These are phyloP conservation scores for Peromyscus polionotus DNA, from an alignment of 2,113 vertebrate genomes.

Conservation along the genomic window DNA sequence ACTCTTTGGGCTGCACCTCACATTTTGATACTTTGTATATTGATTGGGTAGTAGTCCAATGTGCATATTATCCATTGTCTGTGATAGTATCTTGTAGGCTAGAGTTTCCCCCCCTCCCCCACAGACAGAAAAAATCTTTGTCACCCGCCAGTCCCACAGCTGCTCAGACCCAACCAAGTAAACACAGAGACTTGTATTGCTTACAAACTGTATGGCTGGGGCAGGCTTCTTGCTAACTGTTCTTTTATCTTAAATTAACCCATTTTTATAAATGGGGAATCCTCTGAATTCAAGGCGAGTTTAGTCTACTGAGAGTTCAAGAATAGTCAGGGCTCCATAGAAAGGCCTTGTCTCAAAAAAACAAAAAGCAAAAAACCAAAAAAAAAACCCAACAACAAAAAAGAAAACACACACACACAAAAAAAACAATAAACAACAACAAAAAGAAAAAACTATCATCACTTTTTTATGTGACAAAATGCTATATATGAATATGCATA, in stretches of 20 bases:
- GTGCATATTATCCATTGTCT: constrained; percentile 83
- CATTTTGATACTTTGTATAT: not conserved
- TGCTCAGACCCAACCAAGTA: no score
- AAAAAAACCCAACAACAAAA: not conserved
- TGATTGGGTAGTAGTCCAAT: not conserved
- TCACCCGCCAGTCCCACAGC: no score
- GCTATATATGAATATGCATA: not conserved
- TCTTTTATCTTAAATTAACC: no score
- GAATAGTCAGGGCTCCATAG: not conserved
- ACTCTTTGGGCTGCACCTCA: not conserved
- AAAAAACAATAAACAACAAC: not conserved
- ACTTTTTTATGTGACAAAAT: not conserved
- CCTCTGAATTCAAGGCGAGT: not conserved
- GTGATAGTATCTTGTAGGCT: no score
- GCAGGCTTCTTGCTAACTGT: no score
- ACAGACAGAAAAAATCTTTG: no score
- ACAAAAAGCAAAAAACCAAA: not conserved
- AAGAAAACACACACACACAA: no score
- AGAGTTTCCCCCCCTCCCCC: no score
- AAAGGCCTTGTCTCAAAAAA: not conserved
- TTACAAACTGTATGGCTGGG: no score
- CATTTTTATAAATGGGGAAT: no score
- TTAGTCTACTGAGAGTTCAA: not conserved
- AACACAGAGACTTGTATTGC: no score
- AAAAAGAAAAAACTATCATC: no score